Evolutionary conservation across 2,113 vertebrate genomes (phyloP).

Genomic region (Podarcis muralis): DNA sequence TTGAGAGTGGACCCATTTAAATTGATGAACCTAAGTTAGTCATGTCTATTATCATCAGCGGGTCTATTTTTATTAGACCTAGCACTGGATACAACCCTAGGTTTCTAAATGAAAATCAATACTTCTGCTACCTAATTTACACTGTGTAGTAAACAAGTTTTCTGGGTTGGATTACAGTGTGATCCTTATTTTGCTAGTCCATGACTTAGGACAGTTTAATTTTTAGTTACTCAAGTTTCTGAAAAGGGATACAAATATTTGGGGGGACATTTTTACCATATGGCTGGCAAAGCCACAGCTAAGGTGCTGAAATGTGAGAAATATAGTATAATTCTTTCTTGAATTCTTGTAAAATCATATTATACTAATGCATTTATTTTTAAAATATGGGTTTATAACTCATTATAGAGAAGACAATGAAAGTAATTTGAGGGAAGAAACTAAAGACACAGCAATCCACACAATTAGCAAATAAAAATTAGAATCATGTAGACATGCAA

Average conservation of each 20-base stretch:
- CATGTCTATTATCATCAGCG: too few species aligned
- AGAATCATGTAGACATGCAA: neutral
- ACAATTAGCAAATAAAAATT: neutral
- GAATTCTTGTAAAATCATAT: neutral
- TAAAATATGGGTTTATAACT: neutral
- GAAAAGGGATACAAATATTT: neutral
- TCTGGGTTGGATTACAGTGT: neutral
- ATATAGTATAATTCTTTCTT: neutral
- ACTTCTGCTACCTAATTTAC: neutral
- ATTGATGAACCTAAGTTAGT: too few species aligned
- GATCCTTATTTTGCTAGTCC: neutral
- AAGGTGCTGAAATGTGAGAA: neutral
- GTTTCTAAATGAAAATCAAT: neutral
- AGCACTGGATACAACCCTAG: too few species aligned
- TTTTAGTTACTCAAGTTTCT: neutral
- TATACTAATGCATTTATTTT: neutral
- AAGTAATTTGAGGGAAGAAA: neutral
- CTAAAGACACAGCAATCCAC: neutral
- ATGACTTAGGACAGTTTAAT: neutral
- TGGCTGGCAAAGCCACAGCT: neutral
- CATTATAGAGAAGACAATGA: neutral
- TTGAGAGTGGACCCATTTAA: too few species aligned
- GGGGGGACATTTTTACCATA: neutral
- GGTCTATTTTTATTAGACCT: too few species aligned
- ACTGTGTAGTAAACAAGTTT: neutral